Percentiles rank a stretch among this genome's conserved stretches.
Conservation (phyloP, 1,140 invertebrate species). For the Monochamus saltuarius region DNA sequence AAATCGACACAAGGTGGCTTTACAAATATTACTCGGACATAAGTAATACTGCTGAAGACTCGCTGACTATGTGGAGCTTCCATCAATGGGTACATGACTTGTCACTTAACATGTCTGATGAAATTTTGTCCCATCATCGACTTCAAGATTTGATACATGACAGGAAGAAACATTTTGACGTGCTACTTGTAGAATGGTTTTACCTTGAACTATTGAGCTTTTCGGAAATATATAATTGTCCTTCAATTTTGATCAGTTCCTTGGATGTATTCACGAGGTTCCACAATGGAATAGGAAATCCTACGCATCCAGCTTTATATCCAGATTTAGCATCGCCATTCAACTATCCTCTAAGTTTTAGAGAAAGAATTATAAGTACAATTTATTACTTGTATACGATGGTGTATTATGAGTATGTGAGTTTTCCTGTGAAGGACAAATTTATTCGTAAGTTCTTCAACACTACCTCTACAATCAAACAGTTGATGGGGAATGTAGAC, state of each 20-base stretch:
- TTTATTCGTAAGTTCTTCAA: too few species aligned
- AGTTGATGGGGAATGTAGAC: conserved; percentile 55
- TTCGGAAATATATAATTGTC: conserved; percentile 3
- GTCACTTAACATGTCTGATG: not conserved
- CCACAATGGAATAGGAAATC: conserved; percentile 25
- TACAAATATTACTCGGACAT: conserved; percentile 11
- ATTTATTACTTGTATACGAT: conserved; percentile 5
- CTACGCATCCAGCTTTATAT: conserved; percentile 4
- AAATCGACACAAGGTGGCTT: conserved; percentile 24
- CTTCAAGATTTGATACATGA: not conserved
- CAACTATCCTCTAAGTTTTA: conserved; percentile 12
- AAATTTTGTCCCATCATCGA: not conserved
- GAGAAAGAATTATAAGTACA: conserved; percentile 22
- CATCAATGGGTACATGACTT: not conserved
- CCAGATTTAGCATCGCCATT: conserved; percentile 5
- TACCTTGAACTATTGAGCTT: conserved; percentile 34
- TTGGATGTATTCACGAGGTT: conserved; percentile 40
- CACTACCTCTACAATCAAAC: conserved; percentile 4
- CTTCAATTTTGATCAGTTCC: conserved; percentile 47
- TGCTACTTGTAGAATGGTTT: not conserved
- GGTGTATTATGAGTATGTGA: not conserved
- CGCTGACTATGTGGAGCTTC: not conserved
- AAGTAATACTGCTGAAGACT: not conserved
- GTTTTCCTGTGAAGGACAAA: too few species aligned
- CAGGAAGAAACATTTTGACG: not conserved